A percentile compares a stretch with the other conserved stretches of the same genome.
Evolutionary conservation across 2,797 vertebrate genomes (phyloP).

Genomic region (Anas georgica): DNA sequence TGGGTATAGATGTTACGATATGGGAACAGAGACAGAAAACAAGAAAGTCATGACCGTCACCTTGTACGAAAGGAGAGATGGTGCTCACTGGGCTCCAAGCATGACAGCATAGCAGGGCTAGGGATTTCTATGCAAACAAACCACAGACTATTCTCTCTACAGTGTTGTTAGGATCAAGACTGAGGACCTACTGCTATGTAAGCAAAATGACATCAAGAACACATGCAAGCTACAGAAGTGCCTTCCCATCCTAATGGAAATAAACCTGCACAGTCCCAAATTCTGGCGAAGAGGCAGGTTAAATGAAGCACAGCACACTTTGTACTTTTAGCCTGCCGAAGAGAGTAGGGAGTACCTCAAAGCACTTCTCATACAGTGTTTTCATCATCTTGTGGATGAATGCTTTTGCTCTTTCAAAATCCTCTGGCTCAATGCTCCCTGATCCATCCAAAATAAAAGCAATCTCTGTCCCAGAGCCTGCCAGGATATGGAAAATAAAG

Average conservation of each 20-base stretch:
- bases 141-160: not conserved
- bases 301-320: not conserved
- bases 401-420: slow-evolving; percentile 81
- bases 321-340: not conserved
- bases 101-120: not conserved
- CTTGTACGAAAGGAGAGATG: not conserved
- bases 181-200: not conserved
- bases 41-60: not conserved
- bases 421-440: slow-evolving; percentile 69
- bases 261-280: not conserved
- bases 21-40: not conserved
- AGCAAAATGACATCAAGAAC: not conserved
- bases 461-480: slow-evolving; percentile 81
- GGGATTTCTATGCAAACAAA: not conserved
- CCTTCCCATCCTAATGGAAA: not conserved
- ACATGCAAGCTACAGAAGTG: not conserved
- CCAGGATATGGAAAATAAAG: not conserved
- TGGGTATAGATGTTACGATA: not conserved
- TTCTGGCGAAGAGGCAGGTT: not conserved
- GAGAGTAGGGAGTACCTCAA: slow-evolving; percentile 67
- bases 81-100: not conserved
- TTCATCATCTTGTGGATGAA: slow-evolving; percentile 80
- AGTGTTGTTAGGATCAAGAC: not conserved
- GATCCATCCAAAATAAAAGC: slow-evolving; percentile 85
- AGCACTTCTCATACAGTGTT: slow-evolving; percentile 78